A percentile compares a stretch with the other conserved stretches of the same genome.
Evolutionary conservation across 2,113 vertebrate species (phyloP).

Genomic region (Dromiciops gliroides): DNA sequence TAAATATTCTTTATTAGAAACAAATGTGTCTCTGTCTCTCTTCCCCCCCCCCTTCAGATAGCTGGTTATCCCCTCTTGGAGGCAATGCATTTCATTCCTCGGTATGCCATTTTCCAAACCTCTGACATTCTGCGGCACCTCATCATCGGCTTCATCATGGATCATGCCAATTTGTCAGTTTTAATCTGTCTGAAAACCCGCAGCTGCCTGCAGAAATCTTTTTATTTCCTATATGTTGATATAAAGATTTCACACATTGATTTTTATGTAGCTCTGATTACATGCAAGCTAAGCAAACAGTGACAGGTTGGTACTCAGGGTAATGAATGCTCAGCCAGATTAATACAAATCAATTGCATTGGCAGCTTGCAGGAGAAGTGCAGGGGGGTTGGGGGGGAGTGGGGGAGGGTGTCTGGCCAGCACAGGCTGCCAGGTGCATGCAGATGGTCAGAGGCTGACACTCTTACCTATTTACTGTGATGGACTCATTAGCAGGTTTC

Average conservation of each 20-base stretch:
- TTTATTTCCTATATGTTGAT: slow-evolving; percentile 75
- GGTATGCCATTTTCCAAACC: slow-evolving; percentile 52
- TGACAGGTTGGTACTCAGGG: slow-evolving; percentile 68
- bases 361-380: slow-evolving; percentile 66
- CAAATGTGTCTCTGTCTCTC: not conserved
- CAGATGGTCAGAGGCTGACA: slow-evolving; percentile 77
- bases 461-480: slow-evolving; percentile 79
- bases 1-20: slow-evolving; percentile 18
- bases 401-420: slow-evolving; percentile 63
- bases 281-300: slow-evolving; percentile 77
- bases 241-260: slow-evolving; percentile 78
- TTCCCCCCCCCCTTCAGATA: not conserved
- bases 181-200: slow-evolving; percentile 73
- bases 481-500: slow-evolving; percentile 77
- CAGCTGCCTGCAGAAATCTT: slow-evolving; percentile 65
- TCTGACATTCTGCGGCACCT: slow-evolving; percentile 64
- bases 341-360: slow-evolving; percentile 77
- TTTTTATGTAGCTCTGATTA: slow-evolving; percentile 75
- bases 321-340: slow-evolving; percentile 73
- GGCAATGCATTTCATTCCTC: slow-evolving; percentile 30
- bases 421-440: slow-evolving; percentile 69
- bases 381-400: slow-evolving; percentile 26
- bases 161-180: slow-evolving; percentile 70
- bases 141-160: slow-evolving; percentile 51
- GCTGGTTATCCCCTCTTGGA: not conserved